These are phyloP conservation scores for Syrphus vitripennis DNA, from an alignment of 2,888 invertebrate species.

Conservation along the genomic window DNA sequence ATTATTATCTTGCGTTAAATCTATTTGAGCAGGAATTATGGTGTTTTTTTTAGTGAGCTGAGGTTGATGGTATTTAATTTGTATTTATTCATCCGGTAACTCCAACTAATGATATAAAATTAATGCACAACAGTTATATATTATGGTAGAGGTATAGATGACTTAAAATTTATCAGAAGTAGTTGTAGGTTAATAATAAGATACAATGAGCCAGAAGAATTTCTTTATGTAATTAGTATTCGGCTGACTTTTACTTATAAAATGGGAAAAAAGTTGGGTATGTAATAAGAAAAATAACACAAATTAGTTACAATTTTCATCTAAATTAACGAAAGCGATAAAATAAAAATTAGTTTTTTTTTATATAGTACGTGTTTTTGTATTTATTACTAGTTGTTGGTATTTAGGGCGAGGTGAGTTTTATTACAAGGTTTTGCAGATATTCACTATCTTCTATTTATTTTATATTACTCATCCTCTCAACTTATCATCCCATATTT, in stretches of 20 bases:
- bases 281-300: neutral
- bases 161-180: slow-evolving; percentile 58
- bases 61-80: slow-evolving; percentile 46
- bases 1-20: slow-evolving; percentile 1
- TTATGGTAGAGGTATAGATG: slow-evolving; percentile 65
- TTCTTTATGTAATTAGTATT: slow-evolving; percentile 1
- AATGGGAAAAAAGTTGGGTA: slow-evolving; percentile 40
- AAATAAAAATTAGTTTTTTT: neutral
- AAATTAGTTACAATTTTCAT: slow-evolving; percentile 9
- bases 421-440: too few relatives aligned
- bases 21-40: slow-evolving; percentile 6
- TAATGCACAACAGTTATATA: slow-evolving; percentile 56
- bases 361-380: neutral
- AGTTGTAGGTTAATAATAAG: slow-evolving; percentile 48
- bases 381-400: neutral
- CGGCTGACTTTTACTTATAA: slow-evolving; percentile 16
- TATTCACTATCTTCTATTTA: too few relatives aligned
- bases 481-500: too few relatives aligned
- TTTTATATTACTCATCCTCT: too few relatives aligned
- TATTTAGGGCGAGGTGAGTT: too few relatives aligned
- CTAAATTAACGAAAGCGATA: neutral
- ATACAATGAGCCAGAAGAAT: slow-evolving; percentile 54
- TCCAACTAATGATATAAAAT: slow-evolving; percentile 59
- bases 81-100: slow-evolving; percentile 35
- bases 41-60: slow-evolving; percentile 39